Base-by-base conservation (phyloP, 2,888 invertebrate species). In the Drosophila quinaria region DNA sequence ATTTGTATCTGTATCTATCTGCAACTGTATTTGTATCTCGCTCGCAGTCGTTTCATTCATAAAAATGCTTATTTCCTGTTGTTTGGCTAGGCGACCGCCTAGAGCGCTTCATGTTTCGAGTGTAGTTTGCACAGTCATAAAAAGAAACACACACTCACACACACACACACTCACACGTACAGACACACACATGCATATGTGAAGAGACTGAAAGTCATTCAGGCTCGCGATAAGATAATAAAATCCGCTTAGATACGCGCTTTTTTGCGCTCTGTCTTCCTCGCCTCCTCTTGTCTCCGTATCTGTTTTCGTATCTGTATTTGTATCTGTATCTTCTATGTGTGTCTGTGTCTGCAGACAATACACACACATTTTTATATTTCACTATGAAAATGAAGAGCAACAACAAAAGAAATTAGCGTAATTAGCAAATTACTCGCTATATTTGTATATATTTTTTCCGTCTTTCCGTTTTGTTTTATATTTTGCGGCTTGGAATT, bases 41-140 rank as follows among this genome's bases (percentile, higher is more conserved):
- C 71, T 78, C 67, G 88, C 74, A 73, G 79, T 83, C 85, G 81
- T 90, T 88, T 90, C 87, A 88, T 88, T 88, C 87, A 88, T 88
- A 90, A 90, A 87, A 87, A 89, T 89, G 84, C 87, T 81, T 84
- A 82, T 87, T 89, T 84, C 89, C 89, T 84, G 87, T 89, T 89
- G 80, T 84, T 81, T 77, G 88, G 78, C 83, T 86, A 81, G 82
- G 82, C 81, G 70, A 70, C 70, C 80, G 79, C 75, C 78, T 78
- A 70, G 67, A 68, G 80, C 64, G 80, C 72, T 74, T 80, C 83
- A 73, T 80, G 77, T 82, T 82, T 82, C 77, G 80, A 74, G 68
- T 80, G 70, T 80, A 79, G 79, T 81, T 82, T 72, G 79, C 70
- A 70, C 74, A 85, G 86, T 83, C 86, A 88, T 87, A 85, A 87